Evolutionary conservation across 2,797 vertebrate species (phyloP), one percentile per base, ranked within the genome.

Genomic region (Eremophila alpestris): DNA sequence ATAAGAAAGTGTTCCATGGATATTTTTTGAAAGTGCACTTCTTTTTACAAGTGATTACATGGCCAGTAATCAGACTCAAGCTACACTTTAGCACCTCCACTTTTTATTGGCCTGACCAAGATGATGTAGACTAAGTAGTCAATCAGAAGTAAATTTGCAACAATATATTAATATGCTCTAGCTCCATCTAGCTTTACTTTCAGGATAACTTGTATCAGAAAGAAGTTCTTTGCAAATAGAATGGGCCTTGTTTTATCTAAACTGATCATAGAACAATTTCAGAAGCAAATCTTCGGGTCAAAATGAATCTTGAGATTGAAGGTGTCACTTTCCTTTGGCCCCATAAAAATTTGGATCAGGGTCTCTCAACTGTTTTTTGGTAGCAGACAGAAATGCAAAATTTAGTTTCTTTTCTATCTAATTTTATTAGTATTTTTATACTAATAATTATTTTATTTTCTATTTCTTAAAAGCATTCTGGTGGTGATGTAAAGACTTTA

Each of bases 171-270:
- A 69, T 93, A 96, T 96, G 86, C 78, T 97, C 68, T 97, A 97
- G 96, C 97, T 96, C 98, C 97, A 97, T 95, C 97, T 98, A 97
- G 97, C 97, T 97, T 91, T 94, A 93, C 36, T 70, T 92, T 71
- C 52, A 52, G 55, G 17, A 29, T 73, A 91, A 60, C 22, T 91
- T 5, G 4, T 38, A 68, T 32, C 7, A 73, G 32, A 34, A 13
- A 58, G 56, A 80, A 38, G 1, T 59, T 68, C 27, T 68, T 48
- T 76, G 40, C 11, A 64, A 58, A 74, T 46, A 20, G 7, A 4
- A 13, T 62, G 4, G 5, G 15, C 68, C 5, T 16, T 75, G 5
- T 55, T 79, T 38, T 81, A 7, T 36, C 38, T 52, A 22, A 80
- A 22, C 4, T n/a, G 9, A 41, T 29, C 10, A 14, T 2, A 69